Conservation (phyloP, 2,888 invertebrate species). For the Pteria penguin region DNA sequence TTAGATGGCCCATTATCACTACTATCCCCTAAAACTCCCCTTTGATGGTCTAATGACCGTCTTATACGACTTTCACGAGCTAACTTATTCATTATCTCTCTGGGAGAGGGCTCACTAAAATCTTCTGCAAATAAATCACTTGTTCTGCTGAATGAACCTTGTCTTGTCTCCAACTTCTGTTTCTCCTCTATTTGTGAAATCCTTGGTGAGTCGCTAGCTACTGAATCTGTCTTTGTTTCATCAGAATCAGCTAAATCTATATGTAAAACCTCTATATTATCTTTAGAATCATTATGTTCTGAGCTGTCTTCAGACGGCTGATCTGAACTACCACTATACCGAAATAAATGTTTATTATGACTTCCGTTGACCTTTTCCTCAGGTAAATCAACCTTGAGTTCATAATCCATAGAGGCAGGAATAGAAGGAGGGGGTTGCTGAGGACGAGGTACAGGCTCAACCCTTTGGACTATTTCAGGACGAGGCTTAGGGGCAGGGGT, state of each 20-base stretch:
- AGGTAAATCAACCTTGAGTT: constrained; percentile 34
- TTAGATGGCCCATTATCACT: constrained; percentile 53
- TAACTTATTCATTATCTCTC: constrained; percentile 73
- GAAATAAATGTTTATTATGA: neutral
- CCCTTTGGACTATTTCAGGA: constrained; percentile 67
- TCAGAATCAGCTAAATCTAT: constrained; percentile 53
- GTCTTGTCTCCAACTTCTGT: constrained; percentile 8
- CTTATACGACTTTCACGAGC: constrained; percentile 73
- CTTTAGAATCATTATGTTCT: constrained; percentile 40
- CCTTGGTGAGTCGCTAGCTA: constrained; percentile 48
- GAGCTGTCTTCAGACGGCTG: constrained; percentile 19
- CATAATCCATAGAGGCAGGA: constrained; percentile 48
- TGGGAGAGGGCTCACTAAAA: constrained; percentile 71
- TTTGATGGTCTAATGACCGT: constrained; percentile 73
- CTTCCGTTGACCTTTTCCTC: constrained; percentile 35
- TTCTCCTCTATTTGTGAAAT: constrained; percentile 36
- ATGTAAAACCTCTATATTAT: constrained; percentile 44
- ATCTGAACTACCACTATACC: constrained; percentile 30
- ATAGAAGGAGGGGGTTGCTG: constrained; percentile 55
- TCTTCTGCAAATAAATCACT: constrained; percentile 68
- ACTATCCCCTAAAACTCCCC: constrained; percentile 56
- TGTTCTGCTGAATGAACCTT: constrained; percentile 48
- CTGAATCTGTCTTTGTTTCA: constrained; percentile 51
- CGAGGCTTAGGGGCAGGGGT: constrained; percentile 64
- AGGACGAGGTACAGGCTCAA: constrained; percentile 68